These are phyloP conservation scores for Hyaena hyaena DNA, from an alignment of 2,113 vertebrate genomes.

Conservation along the genomic window DNA sequence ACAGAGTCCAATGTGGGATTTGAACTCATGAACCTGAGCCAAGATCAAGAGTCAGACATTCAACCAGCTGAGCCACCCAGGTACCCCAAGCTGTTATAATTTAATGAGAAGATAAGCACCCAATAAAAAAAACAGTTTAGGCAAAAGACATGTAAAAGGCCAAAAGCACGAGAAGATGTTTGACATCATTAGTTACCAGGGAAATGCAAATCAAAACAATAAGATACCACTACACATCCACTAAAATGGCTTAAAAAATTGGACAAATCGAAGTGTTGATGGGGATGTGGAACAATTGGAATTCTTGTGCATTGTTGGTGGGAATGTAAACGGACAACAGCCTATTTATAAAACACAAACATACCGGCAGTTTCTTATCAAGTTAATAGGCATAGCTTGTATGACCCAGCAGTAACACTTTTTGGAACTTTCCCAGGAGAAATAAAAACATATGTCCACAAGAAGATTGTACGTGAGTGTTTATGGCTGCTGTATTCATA, in stretches of 20 bases:
- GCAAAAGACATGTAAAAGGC: background rate
- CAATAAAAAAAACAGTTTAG: background rate
- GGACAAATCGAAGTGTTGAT: background rate
- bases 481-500: background rate
- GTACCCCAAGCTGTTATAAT: too few relatives aligned
- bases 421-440: background rate
- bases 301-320: background rate
- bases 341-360: background rate
- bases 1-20: too few relatives aligned
- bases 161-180: background rate
- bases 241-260: background rate
- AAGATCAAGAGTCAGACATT: too few relatives aligned
- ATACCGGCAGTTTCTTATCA: background rate
- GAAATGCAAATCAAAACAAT: constrained; percentile 10
- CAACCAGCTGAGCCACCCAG: too few relatives aligned
- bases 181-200: background rate
- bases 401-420: background rate
- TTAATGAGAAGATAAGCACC: background rate
- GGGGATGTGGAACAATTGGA: background rate
- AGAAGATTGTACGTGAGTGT: background rate
- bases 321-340: background rate
- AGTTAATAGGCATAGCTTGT: background rate
- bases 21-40: too few relatives aligned
- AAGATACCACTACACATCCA: background rate
- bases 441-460: background rate